Conservation (phyloP, 2,888 invertebrate genomes). For the Anoncus sp. region DNA sequence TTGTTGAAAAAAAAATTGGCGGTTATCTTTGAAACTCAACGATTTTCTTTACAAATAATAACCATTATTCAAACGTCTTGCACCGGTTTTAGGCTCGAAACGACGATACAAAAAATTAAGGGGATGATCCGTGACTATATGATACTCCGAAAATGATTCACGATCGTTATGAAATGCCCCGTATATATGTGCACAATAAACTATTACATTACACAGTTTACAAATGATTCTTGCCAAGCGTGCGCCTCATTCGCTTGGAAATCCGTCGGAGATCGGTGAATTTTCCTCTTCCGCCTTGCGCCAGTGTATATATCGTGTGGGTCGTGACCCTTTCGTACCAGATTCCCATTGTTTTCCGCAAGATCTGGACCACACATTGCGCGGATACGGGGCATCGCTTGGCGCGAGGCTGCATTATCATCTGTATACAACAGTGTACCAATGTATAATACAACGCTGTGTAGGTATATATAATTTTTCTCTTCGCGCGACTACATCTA, state of each 20-base stretch:
- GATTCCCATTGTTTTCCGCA: constrained; percentile 64
- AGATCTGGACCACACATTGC: constrained; percentile 62
- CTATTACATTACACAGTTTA: constrained; percentile 5
- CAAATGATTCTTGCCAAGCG: constrained; percentile 31
- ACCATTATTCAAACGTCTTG: too few relatives aligned
- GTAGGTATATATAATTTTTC: not conserved
- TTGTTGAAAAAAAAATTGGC: too few relatives aligned
- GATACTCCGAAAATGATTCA: not conserved
- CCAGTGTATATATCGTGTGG: constrained; percentile 31
- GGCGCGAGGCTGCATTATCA: constrained; percentile 24
- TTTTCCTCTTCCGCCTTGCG: constrained; percentile 33
- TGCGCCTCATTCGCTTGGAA: constrained; percentile 39
- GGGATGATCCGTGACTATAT: not conserved
- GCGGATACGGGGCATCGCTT: constrained; percentile 12
- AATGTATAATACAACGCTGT: not conserved
- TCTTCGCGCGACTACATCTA: not conserved
- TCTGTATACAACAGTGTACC: constrained; percentile 2
- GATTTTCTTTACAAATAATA: too few relatives aligned
- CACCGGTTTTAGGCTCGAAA: too few relatives aligned
- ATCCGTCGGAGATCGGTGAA: constrained; percentile 33
- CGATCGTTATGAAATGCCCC: not conserved
- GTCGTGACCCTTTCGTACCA: constrained; percentile 63
- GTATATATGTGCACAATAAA: constrained; percentile 8
- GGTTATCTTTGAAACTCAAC: too few relatives aligned
- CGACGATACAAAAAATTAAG: not conserved